phyloP scores from a whole-genome alignment of 2,888 invertebrate species.

The Isoperla grammatica region DNA sequence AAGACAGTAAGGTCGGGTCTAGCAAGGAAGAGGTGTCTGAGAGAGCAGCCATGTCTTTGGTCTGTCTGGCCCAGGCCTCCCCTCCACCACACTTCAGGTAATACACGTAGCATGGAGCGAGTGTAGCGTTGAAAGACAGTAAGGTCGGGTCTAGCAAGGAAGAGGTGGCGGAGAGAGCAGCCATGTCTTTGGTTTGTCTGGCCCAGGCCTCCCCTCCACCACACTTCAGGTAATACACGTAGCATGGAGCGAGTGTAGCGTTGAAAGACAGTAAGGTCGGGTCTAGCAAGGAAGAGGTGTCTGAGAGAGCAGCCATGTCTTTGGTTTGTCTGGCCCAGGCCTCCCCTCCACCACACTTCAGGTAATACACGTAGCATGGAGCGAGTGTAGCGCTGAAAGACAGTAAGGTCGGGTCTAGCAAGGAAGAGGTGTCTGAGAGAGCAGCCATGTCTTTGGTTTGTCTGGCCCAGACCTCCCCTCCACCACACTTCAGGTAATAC shows the following conservation, averaged over 20 bases:
- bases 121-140: too few relatives aligned
- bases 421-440: slow-evolving; percentile 20
- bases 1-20: slow-evolving; percentile 43
- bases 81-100: slow-evolving; percentile 35
- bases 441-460: slow-evolving; percentile 25
- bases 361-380: too few relatives aligned
- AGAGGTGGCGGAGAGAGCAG: slow-evolving; percentile 11
- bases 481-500: slow-evolving; percentile 35
- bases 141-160: slow-evolving; percentile 35
- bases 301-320: slow-evolving; percentile 21
- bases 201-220: slow-evolving; percentile 33
- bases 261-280: slow-evolving; percentile 45
- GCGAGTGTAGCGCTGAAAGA: too few relatives aligned
- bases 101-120: too few relatives aligned
- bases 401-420: slow-evolving; percentile 39
- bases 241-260: too few relatives aligned
- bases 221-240: slow-evolving; percentile 35
- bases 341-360: slow-evolving; percentile 33
- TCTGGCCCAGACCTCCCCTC: slow-evolving; percentile 32
- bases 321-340: slow-evolving; percentile 31
- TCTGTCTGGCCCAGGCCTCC: slow-evolving; percentile 31
- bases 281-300: slow-evolving; percentile 22
- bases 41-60: slow-evolving; percentile 21
- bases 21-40: slow-evolving; percentile 22
- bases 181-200: slow-evolving; percentile 27